Percentiles rank a stretch among this genome's conserved stretches.
These are phyloP conservation scores for Tineola bisselliella DNA, from an alignment of 2,888 invertebrate species.

Conservation along the genomic window DNA sequence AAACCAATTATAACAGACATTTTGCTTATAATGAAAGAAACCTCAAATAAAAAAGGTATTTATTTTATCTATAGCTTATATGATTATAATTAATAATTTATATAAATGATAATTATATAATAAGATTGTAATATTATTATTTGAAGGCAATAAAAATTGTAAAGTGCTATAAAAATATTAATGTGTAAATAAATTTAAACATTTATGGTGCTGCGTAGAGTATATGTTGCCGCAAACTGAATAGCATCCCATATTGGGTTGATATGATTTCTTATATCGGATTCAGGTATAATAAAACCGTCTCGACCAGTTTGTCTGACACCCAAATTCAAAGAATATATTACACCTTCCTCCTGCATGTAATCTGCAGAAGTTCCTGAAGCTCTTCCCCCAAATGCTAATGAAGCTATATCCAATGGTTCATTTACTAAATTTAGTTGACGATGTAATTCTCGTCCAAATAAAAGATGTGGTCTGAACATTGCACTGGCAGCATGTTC, in stretches of 20 bases:
- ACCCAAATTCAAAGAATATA: conserved; percentile 42
- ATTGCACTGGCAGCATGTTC: conserved; percentile 52
- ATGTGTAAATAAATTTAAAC: background rate
- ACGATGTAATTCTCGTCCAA: conserved; percentile 35
- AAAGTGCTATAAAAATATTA: too few relatives aligned
- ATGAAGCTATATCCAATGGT: conserved; percentile 32
- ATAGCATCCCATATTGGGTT: conserved; percentile 45
- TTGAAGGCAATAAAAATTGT: too few relatives aligned
- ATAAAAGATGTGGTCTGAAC: conserved; percentile 37
- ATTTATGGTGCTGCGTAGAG: background rate
- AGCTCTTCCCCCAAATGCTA: conserved; percentile 35
- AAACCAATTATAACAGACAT: too few relatives aligned
- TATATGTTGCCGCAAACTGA: conserved; percentile 25
- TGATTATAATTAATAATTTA: too few relatives aligned
- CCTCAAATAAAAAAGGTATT: too few relatives aligned
- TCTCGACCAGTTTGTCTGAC: conserved; percentile 27
- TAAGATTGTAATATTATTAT: too few relatives aligned
- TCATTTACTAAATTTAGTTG: conserved; percentile 25
- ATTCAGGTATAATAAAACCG: conserved; percentile 37
- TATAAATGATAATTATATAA: too few relatives aligned
- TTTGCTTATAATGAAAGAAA: too few relatives aligned
- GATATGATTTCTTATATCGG: conserved; percentile 30
- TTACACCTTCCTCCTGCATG: conserved; percentile 28
- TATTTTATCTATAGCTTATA: too few relatives aligned
- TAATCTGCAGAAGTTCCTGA: conserved; percentile 50